Conservation (phyloP, 2,888 invertebrate genomes). For the Lithophane semibrunnea region DNA sequence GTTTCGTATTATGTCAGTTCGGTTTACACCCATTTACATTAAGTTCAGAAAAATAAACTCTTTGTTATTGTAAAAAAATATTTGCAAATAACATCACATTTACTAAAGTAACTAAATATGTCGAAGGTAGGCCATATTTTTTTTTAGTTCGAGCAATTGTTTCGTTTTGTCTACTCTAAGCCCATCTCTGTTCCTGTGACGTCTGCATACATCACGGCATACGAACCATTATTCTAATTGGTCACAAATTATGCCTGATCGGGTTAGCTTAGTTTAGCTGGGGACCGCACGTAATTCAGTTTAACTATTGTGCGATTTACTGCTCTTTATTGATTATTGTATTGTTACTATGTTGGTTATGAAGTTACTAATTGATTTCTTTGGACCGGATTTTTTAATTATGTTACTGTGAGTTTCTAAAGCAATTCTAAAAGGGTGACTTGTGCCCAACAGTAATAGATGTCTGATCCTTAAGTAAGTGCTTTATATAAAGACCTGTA, state of each 20-base stretch:
- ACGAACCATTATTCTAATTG: conserved; percentile 90
- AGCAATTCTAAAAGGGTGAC: background rate
- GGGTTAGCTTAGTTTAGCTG: conserved; percentile 88
- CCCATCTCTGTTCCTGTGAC: conserved; percentile 68
- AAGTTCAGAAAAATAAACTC: background rate
- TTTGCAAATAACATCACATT: background rate
- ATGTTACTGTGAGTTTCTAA: background rate
- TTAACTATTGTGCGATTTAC: conserved; percentile 80
- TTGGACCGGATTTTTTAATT: background rate
- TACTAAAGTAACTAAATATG: background rate
- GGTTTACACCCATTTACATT: too few species aligned
- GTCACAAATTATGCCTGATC: conserved; percentile 90
- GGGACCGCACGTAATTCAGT: conserved; percentile 81
- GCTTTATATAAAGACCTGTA: too few species aligned
- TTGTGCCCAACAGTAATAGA: too few species aligned
- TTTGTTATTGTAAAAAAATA: background rate
- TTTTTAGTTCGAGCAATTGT: background rate
- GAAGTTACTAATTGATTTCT: background rate
- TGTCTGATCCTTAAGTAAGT: too few species aligned
- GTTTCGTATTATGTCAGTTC: too few species aligned
- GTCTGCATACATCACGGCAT: conserved; percentile 88
- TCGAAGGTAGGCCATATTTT: background rate
- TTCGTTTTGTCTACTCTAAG: conserved; percentile 66
- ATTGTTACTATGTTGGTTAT: conserved; percentile 54
- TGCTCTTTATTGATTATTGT: conserved; percentile 74